Conservation (phyloP, 2,113 vertebrate species). For the Sialia sialis region DNA sequence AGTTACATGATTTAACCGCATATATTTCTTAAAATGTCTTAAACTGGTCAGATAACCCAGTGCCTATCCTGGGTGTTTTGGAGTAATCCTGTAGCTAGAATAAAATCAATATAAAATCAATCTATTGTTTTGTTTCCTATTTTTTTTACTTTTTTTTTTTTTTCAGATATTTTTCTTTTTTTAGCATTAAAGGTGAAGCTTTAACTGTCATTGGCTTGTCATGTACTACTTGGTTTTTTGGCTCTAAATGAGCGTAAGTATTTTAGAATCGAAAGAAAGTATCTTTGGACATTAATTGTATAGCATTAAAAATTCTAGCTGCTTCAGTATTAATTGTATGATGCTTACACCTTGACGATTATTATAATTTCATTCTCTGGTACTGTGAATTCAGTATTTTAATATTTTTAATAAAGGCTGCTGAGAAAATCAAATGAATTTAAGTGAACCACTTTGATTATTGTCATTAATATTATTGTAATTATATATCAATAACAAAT, state of each 20-base stretch:
- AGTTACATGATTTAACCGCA: background rate
- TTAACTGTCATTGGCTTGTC: background rate
- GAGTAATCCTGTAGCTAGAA: background rate
- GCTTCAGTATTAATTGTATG: background rate
- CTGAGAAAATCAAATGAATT: background rate
- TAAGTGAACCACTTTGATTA: background rate
- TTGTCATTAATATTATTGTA: background rate
- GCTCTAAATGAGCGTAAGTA: background rate
- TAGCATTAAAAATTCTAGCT: background rate
- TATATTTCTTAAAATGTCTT: background rate
- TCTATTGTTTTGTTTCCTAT: rapidly evolving
- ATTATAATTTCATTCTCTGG: background rate
- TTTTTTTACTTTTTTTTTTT: rapidly evolving
- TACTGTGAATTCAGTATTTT: background rate
- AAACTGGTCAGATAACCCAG: background rate
- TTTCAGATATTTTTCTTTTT: background rate
- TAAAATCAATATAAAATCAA: background rate
- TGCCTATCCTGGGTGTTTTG: background rate
- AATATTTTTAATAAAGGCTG: background rate
- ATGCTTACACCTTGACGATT: background rate
- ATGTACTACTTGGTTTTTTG: background rate
- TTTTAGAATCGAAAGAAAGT: background rate
- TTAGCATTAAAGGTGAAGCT: background rate
- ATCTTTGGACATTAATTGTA: background rate
- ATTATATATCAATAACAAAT: background rate